phyloP scores from a whole-genome alignment of 2,113 vertebrate genomes.

The Mastomys coucha region DNA sequence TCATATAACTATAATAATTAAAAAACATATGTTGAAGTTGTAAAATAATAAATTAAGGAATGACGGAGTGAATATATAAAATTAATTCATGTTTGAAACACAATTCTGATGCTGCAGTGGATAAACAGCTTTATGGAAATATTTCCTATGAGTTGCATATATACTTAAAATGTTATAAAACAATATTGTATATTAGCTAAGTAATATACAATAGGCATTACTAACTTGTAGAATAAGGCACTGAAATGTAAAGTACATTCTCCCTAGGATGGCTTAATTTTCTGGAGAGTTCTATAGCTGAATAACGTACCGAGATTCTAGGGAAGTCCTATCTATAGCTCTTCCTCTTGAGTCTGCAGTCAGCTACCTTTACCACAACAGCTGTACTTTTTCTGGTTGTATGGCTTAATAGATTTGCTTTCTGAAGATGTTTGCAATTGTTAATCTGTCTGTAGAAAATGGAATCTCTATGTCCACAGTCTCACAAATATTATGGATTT shows the following conservation, averaged over 20 bases:
- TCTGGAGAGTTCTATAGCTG: not conserved
- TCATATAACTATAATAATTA: not conserved
- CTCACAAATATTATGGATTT: not conserved
- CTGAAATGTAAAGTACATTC: not conserved
- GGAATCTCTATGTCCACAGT: not conserved
- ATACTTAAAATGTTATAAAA: constrained; percentile 12
- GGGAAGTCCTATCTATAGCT: not conserved
- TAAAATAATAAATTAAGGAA: constrained; percentile 9
- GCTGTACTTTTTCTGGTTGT: not conserved
- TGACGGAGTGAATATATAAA: not conserved
- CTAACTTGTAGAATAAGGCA: not conserved
- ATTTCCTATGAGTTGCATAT: not conserved
- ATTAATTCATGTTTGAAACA: constrained; percentile 42
- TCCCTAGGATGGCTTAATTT: not conserved
- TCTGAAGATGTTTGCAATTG: not conserved
- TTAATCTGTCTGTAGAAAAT: constrained; percentile 2
- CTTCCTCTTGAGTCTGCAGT: not conserved
- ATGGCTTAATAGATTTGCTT: not conserved
- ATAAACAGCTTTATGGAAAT: constrained; percentile 36
- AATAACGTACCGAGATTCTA: not conserved
- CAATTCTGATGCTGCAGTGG: constrained; percentile 1
- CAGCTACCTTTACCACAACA: not conserved
- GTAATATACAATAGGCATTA: not conserved
- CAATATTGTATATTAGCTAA: not conserved
- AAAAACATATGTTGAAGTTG: not conserved